These are phyloP conservation scores for Esox niger DNA, from an alignment of 2,113 vertebrate species.

Conservation along the genomic window DNA sequence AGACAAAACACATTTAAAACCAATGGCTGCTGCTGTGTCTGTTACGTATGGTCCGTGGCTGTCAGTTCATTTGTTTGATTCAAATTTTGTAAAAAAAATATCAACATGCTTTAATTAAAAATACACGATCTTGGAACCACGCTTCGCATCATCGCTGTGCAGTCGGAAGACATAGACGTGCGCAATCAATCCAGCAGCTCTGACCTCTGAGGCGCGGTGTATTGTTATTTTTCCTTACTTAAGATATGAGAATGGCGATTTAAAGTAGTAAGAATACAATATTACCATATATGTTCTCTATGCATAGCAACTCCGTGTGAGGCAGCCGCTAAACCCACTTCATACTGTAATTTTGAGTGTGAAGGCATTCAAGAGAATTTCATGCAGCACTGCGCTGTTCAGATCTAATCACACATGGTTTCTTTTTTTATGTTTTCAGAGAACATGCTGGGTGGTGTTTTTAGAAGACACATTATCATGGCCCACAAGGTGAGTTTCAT, in stretches of 20 bases:
- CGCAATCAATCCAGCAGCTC: not conserved
- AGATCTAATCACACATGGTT: not conserved
- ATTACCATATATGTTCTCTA: not conserved
- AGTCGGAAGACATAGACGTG: not conserved
- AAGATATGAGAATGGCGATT: not conserved
- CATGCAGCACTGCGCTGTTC: not conserved
- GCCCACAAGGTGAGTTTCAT: constrained; percentile 45
- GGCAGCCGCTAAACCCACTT: not conserved
- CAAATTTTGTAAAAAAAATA: no score
- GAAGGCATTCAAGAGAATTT: not conserved
- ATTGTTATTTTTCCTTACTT: not conserved
- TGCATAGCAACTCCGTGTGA: not conserved
- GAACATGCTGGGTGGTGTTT: constrained; percentile 3
- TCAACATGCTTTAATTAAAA: no score
- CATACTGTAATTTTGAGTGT: not conserved
- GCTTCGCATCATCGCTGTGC: not conserved
- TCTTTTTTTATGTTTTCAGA: not conserved
- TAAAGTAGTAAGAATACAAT: not conserved
- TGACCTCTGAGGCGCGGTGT: not conserved
- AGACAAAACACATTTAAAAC: not conserved
- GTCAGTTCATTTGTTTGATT: no score
- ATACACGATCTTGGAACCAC: not conserved
- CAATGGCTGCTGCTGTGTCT: no score
- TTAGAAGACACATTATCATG: constrained; percentile 37
- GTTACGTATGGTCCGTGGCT: no score